Evolutionary conservation across 1,140 invertebrate genomes (phyloP).

Genomic region (Drosophila suzukii): DNA sequence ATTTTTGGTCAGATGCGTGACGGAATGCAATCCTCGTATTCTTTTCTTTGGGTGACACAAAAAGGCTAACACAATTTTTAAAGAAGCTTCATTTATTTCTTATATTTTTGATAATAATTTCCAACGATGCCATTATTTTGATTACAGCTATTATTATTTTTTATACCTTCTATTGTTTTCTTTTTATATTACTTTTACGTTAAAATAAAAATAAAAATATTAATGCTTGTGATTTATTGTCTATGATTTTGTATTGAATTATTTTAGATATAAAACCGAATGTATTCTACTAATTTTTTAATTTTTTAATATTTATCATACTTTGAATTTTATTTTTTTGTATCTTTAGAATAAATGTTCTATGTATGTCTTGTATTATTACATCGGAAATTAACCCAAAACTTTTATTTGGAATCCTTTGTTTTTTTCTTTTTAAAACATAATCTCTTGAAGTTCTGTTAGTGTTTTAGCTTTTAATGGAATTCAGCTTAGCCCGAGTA

Average conservation of each 20-base stretch:
- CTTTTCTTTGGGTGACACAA: not conserved
- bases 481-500: not conserved
- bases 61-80: not conserved
- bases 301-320: not conserved
- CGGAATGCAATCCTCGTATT: not conserved
- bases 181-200: not conserved
- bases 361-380: no score
- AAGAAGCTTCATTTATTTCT: not conserved
- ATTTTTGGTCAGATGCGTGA: constrained; percentile 19
- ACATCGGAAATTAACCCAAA: no score
- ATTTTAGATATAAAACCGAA: not conserved
- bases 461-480: no score
- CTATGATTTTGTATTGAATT: not conserved
- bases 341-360: no score
- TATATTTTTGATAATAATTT: no score
- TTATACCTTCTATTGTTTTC: no score
- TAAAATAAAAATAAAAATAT: not conserved
- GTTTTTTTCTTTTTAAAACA: no score
- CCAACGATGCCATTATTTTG: no score
- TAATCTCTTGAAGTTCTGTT: not conserved
- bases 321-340: no score
- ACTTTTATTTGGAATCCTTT: no score
- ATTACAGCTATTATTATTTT: no score
- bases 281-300: not conserved
- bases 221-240: not conserved